Evolutionary conservation across 2,797 vertebrate genomes (phyloP), one percentile per base, ranked within the genome.

Genomic region (Coracias cyanogaster): DNA sequence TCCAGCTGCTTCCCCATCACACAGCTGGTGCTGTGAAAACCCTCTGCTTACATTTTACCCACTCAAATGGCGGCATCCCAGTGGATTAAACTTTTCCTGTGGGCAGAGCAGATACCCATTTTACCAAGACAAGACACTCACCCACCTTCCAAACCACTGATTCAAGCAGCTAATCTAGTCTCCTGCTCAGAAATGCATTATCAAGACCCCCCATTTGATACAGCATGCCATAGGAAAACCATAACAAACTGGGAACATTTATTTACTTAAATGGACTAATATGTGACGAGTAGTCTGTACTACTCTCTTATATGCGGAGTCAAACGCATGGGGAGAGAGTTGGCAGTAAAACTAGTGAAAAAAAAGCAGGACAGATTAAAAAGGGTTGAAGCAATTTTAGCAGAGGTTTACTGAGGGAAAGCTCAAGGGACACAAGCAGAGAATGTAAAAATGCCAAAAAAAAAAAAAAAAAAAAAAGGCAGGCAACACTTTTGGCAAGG

Each of bases 1-100:
- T 94, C 90, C 97, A 97, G 97, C 90, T 97, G 97, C 92, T 85
- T 67, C 74, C 72, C 82, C 8, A 2, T 10, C 1, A 12, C 94
- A 96, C 96, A 97, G 97, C 96, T 97, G 97, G 96, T 37, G 1
- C 46, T 58, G 60, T 3, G 28, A 5, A 35, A 87, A 26, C 71
- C 51, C 89, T 58, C 62, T 55, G 73, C 88, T 72, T 48, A 39
- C 58, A 86, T 88, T 69, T 77, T 66, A 49, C 66, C 86, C 65
- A 35, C 33, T 49, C 82, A 11, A 25, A 82, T 3, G 64, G 39
- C 86, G 58, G 8, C 52, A 39, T 90, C 92, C 74, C 93, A 85
- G 37, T 2, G 64, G 89, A 93, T 45, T 35, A 73, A 39, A 33
- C 26, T 55, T 54, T 3, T 65, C 64, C 37, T 41, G 22, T 19